Base-by-base conservation (phyloP, 2,113 vertebrate species). In the Reinhardtius hippoglossoides region DNA sequence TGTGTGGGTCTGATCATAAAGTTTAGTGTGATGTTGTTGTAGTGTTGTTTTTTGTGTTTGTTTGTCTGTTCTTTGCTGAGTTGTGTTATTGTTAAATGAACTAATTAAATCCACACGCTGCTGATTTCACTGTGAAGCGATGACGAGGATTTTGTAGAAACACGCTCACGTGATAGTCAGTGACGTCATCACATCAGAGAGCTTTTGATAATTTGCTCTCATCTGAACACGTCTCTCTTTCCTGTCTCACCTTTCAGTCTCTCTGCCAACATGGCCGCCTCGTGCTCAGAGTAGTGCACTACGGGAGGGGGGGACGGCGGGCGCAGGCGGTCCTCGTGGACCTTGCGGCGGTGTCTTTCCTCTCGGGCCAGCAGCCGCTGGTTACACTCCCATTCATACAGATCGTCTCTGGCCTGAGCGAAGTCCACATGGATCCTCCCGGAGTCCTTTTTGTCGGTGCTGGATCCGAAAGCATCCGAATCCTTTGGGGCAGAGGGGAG, bases 371-470 rank as follows among this genome's bases (percentile, higher is more conserved):
- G 74, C 88, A 97, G 92, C 1, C 97, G 95, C 81, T 99, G 97
- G 83, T 95, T 95, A 78, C 97, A 98, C 66, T 99, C 97, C 97
- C 97, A 99, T 87, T 99, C 97, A 1, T 98, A 99, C 40, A 98
- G 93, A 64, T 99, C 97, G 0, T 99, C 97, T 78, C 97, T 88
- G 3, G 97, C 97, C 89, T 98, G 96, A 0, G 97, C 97, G 16
- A 97, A 99, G 88, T 99, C 97, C 87, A 98, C 97, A 0, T 98
- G 97, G 81, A 99, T 95, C 42, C 96, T 92, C 2, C 97, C 97
- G 0, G 96, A 96, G 88, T 99, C 97, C 88, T 98, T 98, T 79
- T 98, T 98, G 67, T 99, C 97, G 0, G 96, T 97, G 93, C 97
- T 98, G 87, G 97, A 98, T 23, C 97, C 97, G 52, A 99, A 0